Percentiles rank a stretch among this genome's conserved stretches.
These are phyloP conservation scores for Aplocera efformata DNA, from an alignment of 2,888 invertebrate species.

Conservation along the genomic window DNA sequence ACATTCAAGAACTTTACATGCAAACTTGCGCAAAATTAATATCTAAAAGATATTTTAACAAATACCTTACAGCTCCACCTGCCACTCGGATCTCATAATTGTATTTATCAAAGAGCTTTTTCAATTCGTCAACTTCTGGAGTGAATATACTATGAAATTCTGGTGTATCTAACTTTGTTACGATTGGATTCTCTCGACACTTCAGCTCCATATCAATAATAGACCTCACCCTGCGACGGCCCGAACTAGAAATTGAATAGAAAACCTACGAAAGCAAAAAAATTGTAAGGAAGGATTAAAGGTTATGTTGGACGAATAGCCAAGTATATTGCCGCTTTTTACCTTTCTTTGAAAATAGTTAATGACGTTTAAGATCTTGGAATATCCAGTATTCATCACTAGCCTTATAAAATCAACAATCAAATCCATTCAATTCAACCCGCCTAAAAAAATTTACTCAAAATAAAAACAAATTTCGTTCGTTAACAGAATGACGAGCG, in stretches of 20 bases:
- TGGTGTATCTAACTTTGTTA: constrained; percentile 85
- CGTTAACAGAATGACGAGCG: no score
- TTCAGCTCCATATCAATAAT: constrained; percentile 59
- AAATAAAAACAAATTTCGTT: no score
- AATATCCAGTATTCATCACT: constrained; percentile 35
- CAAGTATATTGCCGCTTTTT: not conserved
- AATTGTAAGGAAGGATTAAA: constrained; percentile 1
- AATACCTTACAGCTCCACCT: constrained; percentile 95
- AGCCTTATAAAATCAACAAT: constrained; percentile 6
- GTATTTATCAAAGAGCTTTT: constrained; percentile 88
- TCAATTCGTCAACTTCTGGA: constrained; percentile 86
- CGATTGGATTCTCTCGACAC: constrained; percentile 81
- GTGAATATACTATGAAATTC: constrained; percentile 91
- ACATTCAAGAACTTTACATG: no score
- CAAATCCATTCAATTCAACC: constrained; percentile 3
- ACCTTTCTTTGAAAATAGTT: constrained; percentile 32
- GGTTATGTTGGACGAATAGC: no score
- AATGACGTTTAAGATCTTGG: constrained; percentile 26
- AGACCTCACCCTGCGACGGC: constrained; percentile 42
- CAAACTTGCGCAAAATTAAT: no score
- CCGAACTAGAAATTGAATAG: constrained; percentile 25
- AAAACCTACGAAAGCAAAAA: constrained; percentile 30
- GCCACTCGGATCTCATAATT: constrained; percentile 94
- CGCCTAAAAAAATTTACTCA: no score
- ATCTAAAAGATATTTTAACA: not conserved